Base-by-base conservation (phyloP, 1,140 invertebrate species). In the Ceratosolen fusciceps region DNA sequence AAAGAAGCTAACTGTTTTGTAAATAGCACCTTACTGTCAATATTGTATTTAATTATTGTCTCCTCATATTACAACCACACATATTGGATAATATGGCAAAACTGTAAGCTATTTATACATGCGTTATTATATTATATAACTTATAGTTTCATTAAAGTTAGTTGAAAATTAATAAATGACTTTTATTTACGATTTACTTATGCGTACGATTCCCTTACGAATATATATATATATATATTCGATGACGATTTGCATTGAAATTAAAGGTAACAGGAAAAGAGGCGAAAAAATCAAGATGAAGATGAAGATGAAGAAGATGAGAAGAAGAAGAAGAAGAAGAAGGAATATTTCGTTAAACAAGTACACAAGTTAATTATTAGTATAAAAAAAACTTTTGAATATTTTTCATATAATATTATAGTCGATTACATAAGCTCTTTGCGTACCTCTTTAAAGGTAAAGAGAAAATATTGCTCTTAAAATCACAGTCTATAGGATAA, bases 81-180 rank as follows among this genome's bases (percentile, higher is more conserved):
- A 65, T 80, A 80, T 58, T 34, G 56, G 76, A 80, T 82, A 84
- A 82, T 74, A 82, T 65, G 43, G 80, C 77, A 77, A 80, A 70
- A 79, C 52, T 83, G 78, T 84, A 84, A 82, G 83, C 79, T 86
- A 85, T 86, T 85, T 84, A 85, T 83, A 74, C 72, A 76, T 75
- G 77, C 67, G 82, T 86, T 86, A 80, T 80, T 70, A 49, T 80
- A 80, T 75, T 75, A 80, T 70, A 80, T 83, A 83, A 83, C 80
- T 83, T 82, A 83, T 81, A 85, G 68, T 81, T 83, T 82, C 77
- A 85, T 85, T 85, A 86, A 86, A 86, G 81, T 80, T 82, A 74
- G 83, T 83, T 81, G 65, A 72, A 83, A 81, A 80, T 79, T 47
- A 70, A 78, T 52, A 77, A 34, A 1, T 39, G 9, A 5, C 14